Conservation (phyloP, 2,888 invertebrate genomes). For the Ferrisia virgata region DNA sequence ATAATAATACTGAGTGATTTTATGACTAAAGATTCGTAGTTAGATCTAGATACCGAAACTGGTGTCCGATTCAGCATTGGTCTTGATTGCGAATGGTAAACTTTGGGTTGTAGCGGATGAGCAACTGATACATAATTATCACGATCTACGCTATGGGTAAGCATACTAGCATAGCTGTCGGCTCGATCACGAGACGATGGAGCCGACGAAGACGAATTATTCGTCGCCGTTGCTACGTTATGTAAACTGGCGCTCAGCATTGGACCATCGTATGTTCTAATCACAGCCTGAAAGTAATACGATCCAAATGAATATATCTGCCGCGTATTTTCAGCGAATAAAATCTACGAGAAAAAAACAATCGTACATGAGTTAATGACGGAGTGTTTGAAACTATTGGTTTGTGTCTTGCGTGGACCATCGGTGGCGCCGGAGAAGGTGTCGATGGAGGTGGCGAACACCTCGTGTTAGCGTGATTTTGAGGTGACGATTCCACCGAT, state of each 20-base stretch:
- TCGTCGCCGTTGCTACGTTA: constrained; percentile 52
- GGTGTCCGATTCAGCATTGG: constrained; percentile 11
- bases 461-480: constrained; percentile 48
- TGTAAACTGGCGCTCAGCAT: constrained; percentile 54
- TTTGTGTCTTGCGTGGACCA: constrained; percentile 47
- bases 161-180: constrained; percentile 38
- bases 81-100: constrained; percentile 36
- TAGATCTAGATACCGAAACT: neutral
- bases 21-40: neutral
- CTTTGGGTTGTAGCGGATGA: constrained; percentile 32
- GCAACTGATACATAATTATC: constrained; percentile 41
- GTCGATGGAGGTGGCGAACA: constrained; percentile 37
- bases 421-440: constrained; percentile 50
- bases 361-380: constrained; percentile 52
- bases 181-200: constrained; percentile 44
- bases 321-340: neutral
- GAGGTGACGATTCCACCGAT: constrained; percentile 52
- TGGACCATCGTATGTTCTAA: constrained; percentile 57
- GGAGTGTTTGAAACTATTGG: constrained; percentile 49
- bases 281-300: constrained; percentile 54
- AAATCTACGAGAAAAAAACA: neutral
- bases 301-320: too few species aligned
- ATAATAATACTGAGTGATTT: neutral
- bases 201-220: constrained; percentile 29
- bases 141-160: constrained; percentile 41